These are phyloP conservation scores for Sinella curviseta DNA, from an alignment of 1,140 invertebrate genomes.

Conservation along the genomic window DNA sequence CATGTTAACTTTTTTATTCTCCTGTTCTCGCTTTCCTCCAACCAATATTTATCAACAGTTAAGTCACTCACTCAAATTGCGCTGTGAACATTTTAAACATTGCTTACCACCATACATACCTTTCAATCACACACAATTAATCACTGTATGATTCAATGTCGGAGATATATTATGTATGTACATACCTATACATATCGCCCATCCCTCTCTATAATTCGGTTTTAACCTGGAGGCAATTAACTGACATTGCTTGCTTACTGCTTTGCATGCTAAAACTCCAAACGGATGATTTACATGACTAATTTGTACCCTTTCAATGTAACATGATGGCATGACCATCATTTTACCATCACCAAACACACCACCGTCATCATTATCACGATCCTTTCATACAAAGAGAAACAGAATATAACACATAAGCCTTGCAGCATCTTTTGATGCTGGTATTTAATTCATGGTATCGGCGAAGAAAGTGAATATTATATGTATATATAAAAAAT, in stretches of 20 bases:
- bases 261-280: neutral
- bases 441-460: neutral
- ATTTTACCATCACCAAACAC: no score
- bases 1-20: neutral
- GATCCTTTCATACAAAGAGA: neutral
- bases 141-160: neutral
- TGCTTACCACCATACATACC: neutral
- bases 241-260: neutral
- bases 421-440: neutral
- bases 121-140: neutral
- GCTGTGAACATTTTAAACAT: neutral
- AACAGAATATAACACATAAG: no score
- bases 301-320: slow-evolving; percentile 18
- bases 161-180: neutral
- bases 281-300: slow-evolving; percentile 18
- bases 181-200: neutral
- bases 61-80: neutral
- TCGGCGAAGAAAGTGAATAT: no score
- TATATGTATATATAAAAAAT: no score
- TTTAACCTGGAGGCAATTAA: neutral
- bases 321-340: no score
- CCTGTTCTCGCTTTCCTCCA: no score
- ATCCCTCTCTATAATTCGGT: slow-evolving; percentile 2
- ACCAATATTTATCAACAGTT: neutral
- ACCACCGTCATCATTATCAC: no score